Conservation (phyloP, 2,797 vertebrate species). For the Malacoraja senta region DNA sequence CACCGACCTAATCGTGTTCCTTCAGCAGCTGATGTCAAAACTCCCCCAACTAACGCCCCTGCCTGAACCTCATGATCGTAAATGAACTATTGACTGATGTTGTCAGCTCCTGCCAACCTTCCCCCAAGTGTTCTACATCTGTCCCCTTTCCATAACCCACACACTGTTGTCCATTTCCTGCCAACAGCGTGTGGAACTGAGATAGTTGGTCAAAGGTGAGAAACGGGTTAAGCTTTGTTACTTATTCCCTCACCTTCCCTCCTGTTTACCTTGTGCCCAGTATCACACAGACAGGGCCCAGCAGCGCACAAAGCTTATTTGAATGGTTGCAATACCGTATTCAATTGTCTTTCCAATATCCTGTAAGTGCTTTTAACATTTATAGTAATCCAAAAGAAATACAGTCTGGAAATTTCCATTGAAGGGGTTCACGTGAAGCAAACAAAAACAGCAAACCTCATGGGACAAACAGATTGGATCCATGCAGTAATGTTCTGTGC, state of each 20-base stretch:
- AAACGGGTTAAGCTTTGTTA: neutral
- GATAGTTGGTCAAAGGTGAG: neutral
- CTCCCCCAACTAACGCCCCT: too few species aligned
- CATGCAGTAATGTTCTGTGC: neutral
- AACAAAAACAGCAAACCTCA: neutral
- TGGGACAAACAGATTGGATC: neutral
- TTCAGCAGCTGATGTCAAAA: too few species aligned
- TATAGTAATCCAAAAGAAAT: neutral
- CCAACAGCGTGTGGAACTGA: neutral
- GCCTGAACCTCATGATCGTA: too few species aligned
- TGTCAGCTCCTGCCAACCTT: too few species aligned
- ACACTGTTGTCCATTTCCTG: neutral
- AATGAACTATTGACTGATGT: too few species aligned
- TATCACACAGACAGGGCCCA: neutral
- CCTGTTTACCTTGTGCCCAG: neutral
- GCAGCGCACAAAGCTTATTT: neutral
- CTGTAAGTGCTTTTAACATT: neutral
- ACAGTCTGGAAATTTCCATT: neutral
- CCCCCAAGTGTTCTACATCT: too few species aligned
- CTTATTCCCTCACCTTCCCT: neutral
- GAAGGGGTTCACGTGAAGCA: neutral
- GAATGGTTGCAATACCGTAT: neutral
- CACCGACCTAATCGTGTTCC: too few species aligned
- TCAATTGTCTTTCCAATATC: neutral
- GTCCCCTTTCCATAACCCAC: too few species aligned